These are phyloP conservation scores for Lithophane socia DNA, from an alignment of 2,888 invertebrate species.

Conservation along the genomic window DNA sequence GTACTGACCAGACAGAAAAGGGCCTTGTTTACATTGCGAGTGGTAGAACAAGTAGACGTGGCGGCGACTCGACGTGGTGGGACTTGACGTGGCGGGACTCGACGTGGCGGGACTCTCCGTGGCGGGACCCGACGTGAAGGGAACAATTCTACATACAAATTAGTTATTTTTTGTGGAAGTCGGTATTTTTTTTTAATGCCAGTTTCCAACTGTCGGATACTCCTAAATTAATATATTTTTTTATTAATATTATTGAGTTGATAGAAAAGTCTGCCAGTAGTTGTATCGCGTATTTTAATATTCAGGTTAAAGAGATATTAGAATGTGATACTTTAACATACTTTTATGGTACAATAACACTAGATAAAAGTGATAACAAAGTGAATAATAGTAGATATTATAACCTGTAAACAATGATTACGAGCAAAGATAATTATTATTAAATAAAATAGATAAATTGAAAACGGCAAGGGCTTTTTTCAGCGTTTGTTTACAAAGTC, in stretches of 20 bases:
- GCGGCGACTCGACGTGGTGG: too few relatives aligned
- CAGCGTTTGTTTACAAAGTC: not conserved
- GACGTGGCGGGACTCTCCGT: too few relatives aligned
- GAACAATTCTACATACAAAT: too few relatives aligned
- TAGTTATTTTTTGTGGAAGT: too few relatives aligned
- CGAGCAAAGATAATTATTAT: not conserved
- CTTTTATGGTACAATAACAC: constrained; percentile 39
- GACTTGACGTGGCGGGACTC: too few relatives aligned
- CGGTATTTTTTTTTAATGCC: too few relatives aligned
- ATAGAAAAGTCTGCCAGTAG: not conserved
- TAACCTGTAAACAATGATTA: constrained; percentile 1
- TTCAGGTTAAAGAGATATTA: constrained; percentile 45
- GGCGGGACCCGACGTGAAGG: too few relatives aligned
- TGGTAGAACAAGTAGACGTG: too few relatives aligned
- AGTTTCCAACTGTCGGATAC: too few relatives aligned
- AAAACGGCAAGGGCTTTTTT: not conserved
- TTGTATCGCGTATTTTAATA: constrained; percentile 31
- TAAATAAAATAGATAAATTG: constrained; percentile 31
- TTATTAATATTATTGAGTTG: not conserved
- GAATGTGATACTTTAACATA: not conserved
- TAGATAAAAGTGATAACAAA: constrained; percentile 32
- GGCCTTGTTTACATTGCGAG: too few relatives aligned
- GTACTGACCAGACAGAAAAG: too few relatives aligned
- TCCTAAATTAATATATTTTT: too few relatives aligned
- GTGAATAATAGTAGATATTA: constrained; percentile 30